Base-by-base conservation (phyloP, 1,140 invertebrate species). In the Pararge aegeria region DNA sequence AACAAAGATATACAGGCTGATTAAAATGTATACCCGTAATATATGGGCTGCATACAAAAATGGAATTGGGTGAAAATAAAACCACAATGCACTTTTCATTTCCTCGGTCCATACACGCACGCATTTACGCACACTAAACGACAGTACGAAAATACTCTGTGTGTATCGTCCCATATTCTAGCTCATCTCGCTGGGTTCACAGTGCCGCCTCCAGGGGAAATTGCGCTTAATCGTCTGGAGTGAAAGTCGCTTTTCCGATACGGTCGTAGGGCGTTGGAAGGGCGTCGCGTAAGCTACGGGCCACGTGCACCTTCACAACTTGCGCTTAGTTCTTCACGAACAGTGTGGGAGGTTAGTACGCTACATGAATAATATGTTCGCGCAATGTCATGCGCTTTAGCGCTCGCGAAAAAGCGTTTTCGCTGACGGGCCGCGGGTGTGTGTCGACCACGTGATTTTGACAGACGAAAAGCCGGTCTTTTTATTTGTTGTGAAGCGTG, bases 311-410 rank as follows among this genome's bases (percentile, higher is more conserved):
- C 69, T 79, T 78, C 70, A 83, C 76, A 84, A 87, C 78, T 89
- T 86, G 83, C 83, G 83, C 75, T 89, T 89, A 89, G 86, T 89
- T 89, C 83, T 86, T 87, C 83, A 79, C 81, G 73, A 89, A 89
- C 83, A 80, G 83, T 87, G 83, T 89, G 76, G 83, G 86, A 84
- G 85, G 83, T 75, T 83, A 89, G 86, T 86, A 80, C 80, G 78
- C 72, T 86, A 80, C 75, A 83, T 81, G 82, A 80, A 69, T 77
- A 80, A 80, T 34, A 34, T 78, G 78, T 70, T 71, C 64, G 66
- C 63, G 73, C 61, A 74, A 81, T 78, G 83, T 77, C 82, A 85
- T 81, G 80, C 82, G 85, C 78, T 78, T 63, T 70, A 79, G 66
- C 74, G 75, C 50, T 60, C 68, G 68, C 74, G 80, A 75, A 79